These are phyloP conservation scores for Caligus rogercresseyi DNA, from an alignment of 1,140 invertebrate genomes.

Conservation along the genomic window DNA sequence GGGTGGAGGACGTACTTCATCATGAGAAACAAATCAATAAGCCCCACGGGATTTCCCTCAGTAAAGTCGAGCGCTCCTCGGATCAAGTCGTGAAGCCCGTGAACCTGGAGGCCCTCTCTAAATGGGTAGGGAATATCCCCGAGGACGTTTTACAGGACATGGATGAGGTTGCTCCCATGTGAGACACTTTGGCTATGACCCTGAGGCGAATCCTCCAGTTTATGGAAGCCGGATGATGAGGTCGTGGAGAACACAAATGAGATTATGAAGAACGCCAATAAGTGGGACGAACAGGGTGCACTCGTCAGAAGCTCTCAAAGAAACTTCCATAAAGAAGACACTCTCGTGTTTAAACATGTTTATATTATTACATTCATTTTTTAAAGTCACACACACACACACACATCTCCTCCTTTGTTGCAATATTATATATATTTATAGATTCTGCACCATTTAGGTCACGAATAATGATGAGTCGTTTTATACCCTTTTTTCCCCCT, in stretches of 20 bases:
- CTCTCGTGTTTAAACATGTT: no score
- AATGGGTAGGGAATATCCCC: slow-evolving; percentile 88
- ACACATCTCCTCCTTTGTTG: no score
- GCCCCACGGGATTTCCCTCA: slow-evolving; percentile 32
- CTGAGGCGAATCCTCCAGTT: slow-evolving; percentile 31
- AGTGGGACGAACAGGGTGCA: slow-evolving; percentile 15
- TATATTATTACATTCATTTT: no score
- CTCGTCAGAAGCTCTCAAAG: slow-evolving; percentile 14
- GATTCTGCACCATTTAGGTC: no score
- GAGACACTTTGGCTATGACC: slow-evolving; percentile 78
- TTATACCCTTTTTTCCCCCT: no score
- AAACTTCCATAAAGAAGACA: not conserved
- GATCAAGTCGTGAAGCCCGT: slow-evolving; percentile 89
- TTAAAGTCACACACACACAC: no score
- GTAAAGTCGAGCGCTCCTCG: slow-evolving; percentile 84
- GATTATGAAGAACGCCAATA: slow-evolving; percentile 13
- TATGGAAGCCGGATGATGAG: slow-evolving; percentile 17
- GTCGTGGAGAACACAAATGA: slow-evolving; percentile 15
- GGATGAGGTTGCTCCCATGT: slow-evolving; percentile 79
- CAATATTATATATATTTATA: no score
- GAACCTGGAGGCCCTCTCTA: slow-evolving; percentile 82
- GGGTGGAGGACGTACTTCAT: slow-evolving; percentile 88
- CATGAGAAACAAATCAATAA: slow-evolving; percentile 94
- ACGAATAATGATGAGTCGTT: no score
- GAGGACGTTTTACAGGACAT: slow-evolving; percentile 74